These are phyloP conservation scores for Platycheirus rosarum DNA, from an alignment of 2,888 invertebrate genomes.

Conservation along the genomic window DNA sequence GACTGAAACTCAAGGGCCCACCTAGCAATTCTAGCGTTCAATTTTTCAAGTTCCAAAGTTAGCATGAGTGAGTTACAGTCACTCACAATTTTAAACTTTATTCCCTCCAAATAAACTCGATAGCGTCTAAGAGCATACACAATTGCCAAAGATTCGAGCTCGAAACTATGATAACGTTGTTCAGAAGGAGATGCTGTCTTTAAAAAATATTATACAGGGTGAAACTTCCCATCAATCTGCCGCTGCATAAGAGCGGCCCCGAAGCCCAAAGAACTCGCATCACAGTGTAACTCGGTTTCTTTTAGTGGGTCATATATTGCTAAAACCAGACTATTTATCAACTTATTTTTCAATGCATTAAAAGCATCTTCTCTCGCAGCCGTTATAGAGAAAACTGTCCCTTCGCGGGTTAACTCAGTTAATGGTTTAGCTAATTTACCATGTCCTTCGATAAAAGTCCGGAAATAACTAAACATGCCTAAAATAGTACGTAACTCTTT, in stretches of 20 bases:
- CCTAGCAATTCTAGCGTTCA: slow-evolving; percentile 76
- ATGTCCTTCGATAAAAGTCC: background rate
- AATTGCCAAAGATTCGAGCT: slow-evolving; percentile 7
- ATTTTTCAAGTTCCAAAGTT: slow-evolving; percentile 52
- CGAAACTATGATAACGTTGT: slow-evolving; percentile 22
- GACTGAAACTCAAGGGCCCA: slow-evolving; percentile 76
- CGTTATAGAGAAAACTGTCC: background rate
- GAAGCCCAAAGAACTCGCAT: background rate
- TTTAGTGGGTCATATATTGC: background rate
- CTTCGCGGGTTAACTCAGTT: background rate
- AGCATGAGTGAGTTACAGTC: slow-evolving; percentile 73
- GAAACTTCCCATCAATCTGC: background rate
- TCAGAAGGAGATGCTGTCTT: background rate
- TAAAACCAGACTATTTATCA: background rate
- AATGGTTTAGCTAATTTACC: background rate
- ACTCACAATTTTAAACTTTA: slow-evolving; percentile 8
- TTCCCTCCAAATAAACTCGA: slow-evolving; percentile 26
- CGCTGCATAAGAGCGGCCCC: slow-evolving; percentile 3
- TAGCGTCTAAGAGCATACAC: slow-evolving; percentile 11
- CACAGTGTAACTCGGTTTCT: background rate
- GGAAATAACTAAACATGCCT: slow-evolving; percentile 1
- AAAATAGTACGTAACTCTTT: slow-evolving; percentile 10
- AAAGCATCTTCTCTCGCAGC: background rate
- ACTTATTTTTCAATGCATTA: background rate
- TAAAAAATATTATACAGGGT: slow-evolving; percentile 8